Evolutionary conservation across 2,888 invertebrate species (phyloP).

Genomic region (Hypomecis atomaria): DNA sequence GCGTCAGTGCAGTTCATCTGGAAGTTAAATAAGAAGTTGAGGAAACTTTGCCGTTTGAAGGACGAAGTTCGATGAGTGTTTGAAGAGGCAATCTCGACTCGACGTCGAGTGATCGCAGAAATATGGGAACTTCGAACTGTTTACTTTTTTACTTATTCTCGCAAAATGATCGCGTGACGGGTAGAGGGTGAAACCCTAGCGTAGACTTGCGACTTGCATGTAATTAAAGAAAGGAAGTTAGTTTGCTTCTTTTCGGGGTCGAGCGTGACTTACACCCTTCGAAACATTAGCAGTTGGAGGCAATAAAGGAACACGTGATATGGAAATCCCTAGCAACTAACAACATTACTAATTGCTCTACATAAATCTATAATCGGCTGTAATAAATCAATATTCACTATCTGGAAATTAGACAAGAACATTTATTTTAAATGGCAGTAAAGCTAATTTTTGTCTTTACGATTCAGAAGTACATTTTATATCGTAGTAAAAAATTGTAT

Average conservation of each 20-base stretch:
- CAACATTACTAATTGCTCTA: slow-evolving; percentile 49
- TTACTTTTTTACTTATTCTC: slow-evolving; percentile 42
- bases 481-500: slow-evolving; percentile 38
- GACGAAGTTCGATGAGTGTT: slow-evolving; percentile 55
- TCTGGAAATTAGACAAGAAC: slow-evolving; percentile 24
- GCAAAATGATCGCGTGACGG: slow-evolving; percentile 72
- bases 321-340: slow-evolving; percentile 57
- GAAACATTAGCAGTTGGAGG: slow-evolving; percentile 64
- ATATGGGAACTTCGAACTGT: neutral
- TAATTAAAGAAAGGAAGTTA: slow-evolving; percentile 77
- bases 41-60: slow-evolving; percentile 38
- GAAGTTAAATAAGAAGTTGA: slow-evolving; percentile 60
- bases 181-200: slow-evolving; percentile 61
- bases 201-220: slow-evolving; percentile 68
- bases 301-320: slow-evolving; percentile 69
- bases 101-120: slow-evolving; percentile 3
- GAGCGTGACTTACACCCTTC: slow-evolving; percentile 71
- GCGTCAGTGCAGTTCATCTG: slow-evolving; percentile 45
- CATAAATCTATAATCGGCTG: slow-evolving; percentile 36
- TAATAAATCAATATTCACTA: slow-evolving; percentile 30
- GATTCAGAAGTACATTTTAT: slow-evolving; percentile 18
- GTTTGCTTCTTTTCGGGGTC: slow-evolving; percentile 73
- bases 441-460: slow-evolving; percentile 16
- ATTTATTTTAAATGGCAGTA: slow-evolving; percentile 27
- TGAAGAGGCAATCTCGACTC: slow-evolving; percentile 51